Base-by-base conservation (phyloP, 2,888 invertebrate species). In the Leptopilina syphax region DNA sequence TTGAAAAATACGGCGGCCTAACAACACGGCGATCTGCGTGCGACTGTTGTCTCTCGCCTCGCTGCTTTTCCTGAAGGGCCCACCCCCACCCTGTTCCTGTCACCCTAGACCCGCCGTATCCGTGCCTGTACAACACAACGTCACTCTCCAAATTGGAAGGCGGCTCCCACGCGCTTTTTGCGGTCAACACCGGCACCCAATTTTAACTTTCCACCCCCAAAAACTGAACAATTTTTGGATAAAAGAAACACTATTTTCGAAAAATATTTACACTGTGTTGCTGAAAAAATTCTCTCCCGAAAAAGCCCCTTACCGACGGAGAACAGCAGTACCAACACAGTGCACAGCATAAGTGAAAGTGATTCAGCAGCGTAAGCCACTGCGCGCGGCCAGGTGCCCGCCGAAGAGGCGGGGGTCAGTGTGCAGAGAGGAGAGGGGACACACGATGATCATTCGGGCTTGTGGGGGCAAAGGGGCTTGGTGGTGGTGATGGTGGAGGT, bases 291-390 rank as follows among this genome's bases (percentile, higher is more conserved):
- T 44, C 24, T 34, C 54, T 73, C 27, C 57, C 57, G 70, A 85
- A 85, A 50, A 50, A 84, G 87, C 86, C 87, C 87, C 85, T 87
- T 87, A 84, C 85, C 87, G 86, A 87, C 80, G 70, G 68, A 77
- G 79, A 79, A 84, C 84, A 81, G 83, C 80, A 79, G 83, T 82
- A 89, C 87, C 88, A 86, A 88, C 89, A 88, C 88, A 88, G 85
- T 86, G 87, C 89, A 87, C 88, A 89, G 90, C 87, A 88, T 89
- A 90, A 91, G 91, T 90, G 91, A 90, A 90, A 91, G 90, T 91
- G 91, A 91, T 89, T 90, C 88, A 87, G 88, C 88, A 88, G 88
- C 90, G 90, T 88, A 89, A 88, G 89, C 88, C 88, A 89, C 86
- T 86, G 87, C 81, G 83, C 88, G 88, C 73, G 73, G 57, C 89